Conservation (phyloP, 1,140 invertebrate genomes). For the Maconellicoccus hirsutus region DNA sequence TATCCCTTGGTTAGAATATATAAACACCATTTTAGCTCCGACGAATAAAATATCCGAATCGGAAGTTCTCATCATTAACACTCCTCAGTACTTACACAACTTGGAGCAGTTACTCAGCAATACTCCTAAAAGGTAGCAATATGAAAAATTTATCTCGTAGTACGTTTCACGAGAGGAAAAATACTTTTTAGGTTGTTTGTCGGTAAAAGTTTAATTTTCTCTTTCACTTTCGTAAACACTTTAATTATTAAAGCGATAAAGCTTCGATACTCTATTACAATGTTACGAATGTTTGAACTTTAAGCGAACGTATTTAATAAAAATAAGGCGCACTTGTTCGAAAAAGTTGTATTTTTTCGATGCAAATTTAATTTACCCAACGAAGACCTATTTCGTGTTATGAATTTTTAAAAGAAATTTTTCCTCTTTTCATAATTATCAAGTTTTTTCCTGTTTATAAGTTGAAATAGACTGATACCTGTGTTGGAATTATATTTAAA, state of each 20-base stretch:
- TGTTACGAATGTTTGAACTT: neutral
- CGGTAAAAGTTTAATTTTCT: too few species aligned
- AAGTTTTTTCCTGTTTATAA: too few species aligned
- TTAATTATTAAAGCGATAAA: neutral
- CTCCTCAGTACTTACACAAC: conserved; percentile 59
- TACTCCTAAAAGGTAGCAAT: conserved; percentile 49
- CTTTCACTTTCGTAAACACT: neutral
- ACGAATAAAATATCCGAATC: conserved; percentile 46
- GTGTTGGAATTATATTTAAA: neutral
- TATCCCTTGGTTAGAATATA: conserved; percentile 68
- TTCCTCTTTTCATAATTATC: neutral
- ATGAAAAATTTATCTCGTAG: conserved; percentile 27
- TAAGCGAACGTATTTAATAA: neutral
- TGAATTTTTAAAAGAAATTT: neutral
- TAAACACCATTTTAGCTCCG: conserved; percentile 58
- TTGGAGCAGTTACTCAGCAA: conserved; percentile 45
- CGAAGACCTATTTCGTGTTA: too few species aligned
- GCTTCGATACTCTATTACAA: neutral
- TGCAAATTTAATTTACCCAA: too few species aligned
- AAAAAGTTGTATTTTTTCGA: too few species aligned
- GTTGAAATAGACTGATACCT: too few species aligned
- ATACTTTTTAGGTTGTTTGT: too few species aligned
- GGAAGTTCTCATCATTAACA: conserved; percentile 68
- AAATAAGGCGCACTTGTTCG: too few species aligned
- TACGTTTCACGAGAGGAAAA: too few species aligned